phyloP scores from a whole-genome alignment of 2,888 invertebrate genomes.

The Kryphioiulus occultus region DNA sequence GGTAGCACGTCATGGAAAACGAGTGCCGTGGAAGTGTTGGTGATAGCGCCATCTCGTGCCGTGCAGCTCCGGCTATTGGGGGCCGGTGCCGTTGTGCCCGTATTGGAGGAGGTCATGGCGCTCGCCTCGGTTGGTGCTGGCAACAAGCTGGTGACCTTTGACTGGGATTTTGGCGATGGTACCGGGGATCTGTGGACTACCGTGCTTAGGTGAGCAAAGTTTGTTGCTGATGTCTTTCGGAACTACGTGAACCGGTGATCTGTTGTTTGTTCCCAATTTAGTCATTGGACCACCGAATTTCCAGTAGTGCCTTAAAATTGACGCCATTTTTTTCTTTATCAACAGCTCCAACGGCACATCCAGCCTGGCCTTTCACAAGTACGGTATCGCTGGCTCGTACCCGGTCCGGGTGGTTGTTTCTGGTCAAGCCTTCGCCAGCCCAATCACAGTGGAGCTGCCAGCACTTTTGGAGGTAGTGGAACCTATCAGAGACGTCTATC shows the following conservation, averaged over 20 bases:
- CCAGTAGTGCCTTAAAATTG: not conserved
- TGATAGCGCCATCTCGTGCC: not conserved
- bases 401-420: conserved; percentile 57
- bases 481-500: conserved; percentile 55
- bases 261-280: too few species aligned
- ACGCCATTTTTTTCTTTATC: not conserved
- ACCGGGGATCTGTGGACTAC: conserved; percentile 53
- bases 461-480: conserved; percentile 58
- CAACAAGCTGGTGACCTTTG: conserved; percentile 39
- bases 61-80: not conserved
- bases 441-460: conserved; percentile 56
- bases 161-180: conserved; percentile 55
- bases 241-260: not conserved
- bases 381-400: conserved; percentile 57
- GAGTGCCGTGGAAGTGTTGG: not conserved
- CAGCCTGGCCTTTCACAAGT: conserved; percentile 54
- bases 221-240: not conserved
- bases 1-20: not conserved
- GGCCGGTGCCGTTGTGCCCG: not conserved
- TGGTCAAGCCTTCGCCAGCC: conserved; percentile 57
- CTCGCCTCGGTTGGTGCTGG: not conserved
- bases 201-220: conserved; percentile 52
- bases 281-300: too few species aligned
- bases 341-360: conserved; percentile 49
- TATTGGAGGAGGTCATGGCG: not conserved